These are phyloP conservation scores for Pyrrhosoma nymphula DNA, from an alignment of 2,888 invertebrate species.

Conservation along the genomic window DNA sequence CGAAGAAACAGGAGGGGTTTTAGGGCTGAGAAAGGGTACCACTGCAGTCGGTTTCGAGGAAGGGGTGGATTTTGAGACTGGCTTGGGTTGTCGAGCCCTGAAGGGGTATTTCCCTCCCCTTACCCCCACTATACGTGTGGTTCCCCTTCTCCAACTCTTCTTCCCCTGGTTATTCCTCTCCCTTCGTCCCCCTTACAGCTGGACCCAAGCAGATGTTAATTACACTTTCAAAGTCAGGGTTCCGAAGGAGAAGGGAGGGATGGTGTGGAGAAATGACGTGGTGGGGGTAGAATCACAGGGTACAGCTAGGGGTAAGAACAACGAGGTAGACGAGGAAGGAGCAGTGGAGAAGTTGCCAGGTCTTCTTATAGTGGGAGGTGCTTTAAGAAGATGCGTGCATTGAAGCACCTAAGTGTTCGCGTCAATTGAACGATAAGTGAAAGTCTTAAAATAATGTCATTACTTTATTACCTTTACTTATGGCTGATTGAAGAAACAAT, in stretches of 20 bases:
- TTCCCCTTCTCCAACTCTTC: background rate
- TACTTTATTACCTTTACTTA: no score
- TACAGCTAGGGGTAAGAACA: background rate
- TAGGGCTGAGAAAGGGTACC: no score
- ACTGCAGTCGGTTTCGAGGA: no score
- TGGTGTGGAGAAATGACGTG: background rate
- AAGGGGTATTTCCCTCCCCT: background rate
- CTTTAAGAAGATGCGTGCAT: no score
- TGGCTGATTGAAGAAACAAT: no score
- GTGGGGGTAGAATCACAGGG: background rate
- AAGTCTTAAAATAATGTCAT: no score
- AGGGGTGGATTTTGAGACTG: background rate
- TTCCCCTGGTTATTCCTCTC: background rate
- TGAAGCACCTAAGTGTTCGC: no score
- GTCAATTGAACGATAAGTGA: no score
- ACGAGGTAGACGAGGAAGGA: no score
- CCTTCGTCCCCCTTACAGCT: background rate
- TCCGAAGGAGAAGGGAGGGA: background rate
- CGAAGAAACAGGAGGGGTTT: background rate
- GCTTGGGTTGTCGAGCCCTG: background rate
- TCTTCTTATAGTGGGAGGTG: no score
- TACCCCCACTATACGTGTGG: background rate
- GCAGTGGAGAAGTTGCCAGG: no score
- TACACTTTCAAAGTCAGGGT: slow-evolving; percentile 31
- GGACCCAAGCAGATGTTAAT: slow-evolving; percentile 32